Base-by-base conservation (phyloP, 2,888 invertebrate species). In the Parnassius apollo region DNA sequence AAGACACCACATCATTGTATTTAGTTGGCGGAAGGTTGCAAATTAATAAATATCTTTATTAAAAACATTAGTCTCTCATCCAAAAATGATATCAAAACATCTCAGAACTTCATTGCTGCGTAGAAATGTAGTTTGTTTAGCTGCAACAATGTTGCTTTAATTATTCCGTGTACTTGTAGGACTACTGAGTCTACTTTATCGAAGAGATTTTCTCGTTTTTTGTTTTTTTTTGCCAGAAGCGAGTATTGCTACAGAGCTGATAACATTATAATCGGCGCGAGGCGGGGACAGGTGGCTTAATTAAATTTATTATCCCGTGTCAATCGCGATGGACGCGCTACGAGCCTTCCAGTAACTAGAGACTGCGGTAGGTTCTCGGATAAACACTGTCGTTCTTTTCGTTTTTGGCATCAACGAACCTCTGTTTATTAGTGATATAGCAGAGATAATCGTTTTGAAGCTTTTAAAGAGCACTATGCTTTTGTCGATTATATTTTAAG, bases 261-360 rank as follows among this genome's bases (percentile, higher is more conserved):
- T 83, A 84, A 80, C 77, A 69, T 62, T 59, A 75, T 78, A 80
- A 82, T 83, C 83, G 68, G 72, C 70, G 66, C 70, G 70, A 67
- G 74, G 59, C 25, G 44, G 22, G 54, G 54, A 75, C 82, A 79
- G 77, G 81, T 80, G 76, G 80, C 80, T 82, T 86, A 85, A 86
- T 85, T 86, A 84, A 83, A 85, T 83, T 85, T 85, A 85, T 82
- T 81, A 77, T 68, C 69, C 69, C 75, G 76, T 75, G 78, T 76
- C 73, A 74, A 76, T 79, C 66, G 57, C 74, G 76, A 76, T 78
- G 68, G 44, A 9, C 11, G 18, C 49, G 13, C 13, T 13, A 7
- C 13, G 12, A 35, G 35, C 35, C 7, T 35, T 35, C 35, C 35
- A 35, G 35, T 35, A 35, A 35, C 35, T 35, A 7, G 46, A 3